These are phyloP conservation scores for Eledone cirrhosa DNA, from an alignment of 2,888 invertebrate species.

Conservation along the genomic window DNA sequence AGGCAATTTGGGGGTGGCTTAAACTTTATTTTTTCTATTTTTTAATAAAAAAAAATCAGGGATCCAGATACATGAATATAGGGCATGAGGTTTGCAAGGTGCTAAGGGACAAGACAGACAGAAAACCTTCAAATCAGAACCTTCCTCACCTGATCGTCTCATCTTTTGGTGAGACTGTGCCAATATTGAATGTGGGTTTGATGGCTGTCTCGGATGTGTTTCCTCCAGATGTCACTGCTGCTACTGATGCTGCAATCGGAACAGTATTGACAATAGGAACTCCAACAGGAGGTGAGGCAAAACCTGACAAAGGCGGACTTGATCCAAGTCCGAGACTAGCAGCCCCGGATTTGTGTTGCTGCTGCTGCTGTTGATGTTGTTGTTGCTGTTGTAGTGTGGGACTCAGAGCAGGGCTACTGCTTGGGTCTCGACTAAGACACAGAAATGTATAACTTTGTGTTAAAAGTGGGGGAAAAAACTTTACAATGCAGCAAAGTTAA, in stretches of 20 bases:
- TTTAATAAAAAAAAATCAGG: too few relatives aligned
- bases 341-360: conserved; percentile 11
- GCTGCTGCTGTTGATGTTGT: background rate
- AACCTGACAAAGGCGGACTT: conserved; percentile 18
- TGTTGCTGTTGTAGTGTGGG: background rate
- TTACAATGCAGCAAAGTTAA: too few relatives aligned
- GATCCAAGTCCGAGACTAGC: conserved; percentile 4
- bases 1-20: too few relatives aligned
- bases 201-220: conserved; percentile 9
- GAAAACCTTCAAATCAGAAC: too few relatives aligned
- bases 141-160: conserved; percentile 57
- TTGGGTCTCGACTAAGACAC: conserved; percentile 20
- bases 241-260: background rate
- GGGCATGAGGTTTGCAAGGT: too few relatives aligned
- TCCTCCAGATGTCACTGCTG: background rate
- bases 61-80: too few relatives aligned
- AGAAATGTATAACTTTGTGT: conserved; percentile 11
- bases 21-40: too few relatives aligned
- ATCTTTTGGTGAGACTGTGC: conserved; percentile 69
- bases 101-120: too few relatives aligned
- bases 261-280: background rate
- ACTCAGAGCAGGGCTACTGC: conserved; percentile 12
- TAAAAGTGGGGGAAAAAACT: background rate
- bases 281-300: conserved; percentile 11
- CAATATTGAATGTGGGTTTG: conserved; percentile 73